These are phyloP conservation scores for Suillia variegata DNA, from an alignment of 2,888 invertebrate genomes.

Conservation along the genomic window DNA sequence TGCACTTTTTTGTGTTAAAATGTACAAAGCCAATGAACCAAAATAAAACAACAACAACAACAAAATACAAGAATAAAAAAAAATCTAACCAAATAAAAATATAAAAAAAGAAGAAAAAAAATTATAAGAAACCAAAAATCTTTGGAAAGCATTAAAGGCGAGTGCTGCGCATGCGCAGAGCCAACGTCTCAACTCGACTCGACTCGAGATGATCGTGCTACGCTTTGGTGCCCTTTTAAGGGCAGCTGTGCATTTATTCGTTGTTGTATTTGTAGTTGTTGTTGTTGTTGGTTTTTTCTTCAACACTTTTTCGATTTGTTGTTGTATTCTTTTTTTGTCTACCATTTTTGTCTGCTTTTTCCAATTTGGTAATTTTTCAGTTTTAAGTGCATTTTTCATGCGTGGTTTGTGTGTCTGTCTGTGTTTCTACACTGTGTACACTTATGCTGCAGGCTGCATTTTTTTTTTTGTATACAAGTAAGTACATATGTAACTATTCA, in stretches of 20 bases:
- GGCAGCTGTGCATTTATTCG: not conserved
- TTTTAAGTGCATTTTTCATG: too few relatives aligned
- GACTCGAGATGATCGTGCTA: not conserved
- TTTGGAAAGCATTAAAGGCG: slow-evolving; percentile 38
- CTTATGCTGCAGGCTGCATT: not conserved
- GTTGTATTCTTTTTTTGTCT: too few relatives aligned
- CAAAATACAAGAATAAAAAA: slow-evolving; percentile 4
- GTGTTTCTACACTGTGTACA: too few relatives aligned
- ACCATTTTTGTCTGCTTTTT: too few relatives aligned
- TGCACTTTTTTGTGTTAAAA: too few relatives aligned
- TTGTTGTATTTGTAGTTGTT: too few relatives aligned
- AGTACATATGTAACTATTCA: too few relatives aligned
- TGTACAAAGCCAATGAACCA: not conserved
- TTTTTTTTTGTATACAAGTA: not conserved
- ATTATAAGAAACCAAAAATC: slow-evolving; percentile 41
- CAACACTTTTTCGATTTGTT: too few relatives aligned
- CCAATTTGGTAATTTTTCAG: too few relatives aligned
- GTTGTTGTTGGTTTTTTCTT: too few relatives aligned
- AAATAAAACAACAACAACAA: slow-evolving; percentile 13
- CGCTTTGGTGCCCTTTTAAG: slow-evolving; percentile 1
- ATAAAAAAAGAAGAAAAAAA: too few relatives aligned
- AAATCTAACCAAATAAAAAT: not conserved
- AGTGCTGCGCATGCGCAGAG: slow-evolving; percentile 44
- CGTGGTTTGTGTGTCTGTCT: too few relatives aligned
- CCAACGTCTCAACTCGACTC: not conserved